Percentiles rank a stretch among this genome's conserved stretches.
phyloP scores from a whole-genome alignment of 2,888 invertebrate genomes.

The Amphipyra berbera region DNA sequence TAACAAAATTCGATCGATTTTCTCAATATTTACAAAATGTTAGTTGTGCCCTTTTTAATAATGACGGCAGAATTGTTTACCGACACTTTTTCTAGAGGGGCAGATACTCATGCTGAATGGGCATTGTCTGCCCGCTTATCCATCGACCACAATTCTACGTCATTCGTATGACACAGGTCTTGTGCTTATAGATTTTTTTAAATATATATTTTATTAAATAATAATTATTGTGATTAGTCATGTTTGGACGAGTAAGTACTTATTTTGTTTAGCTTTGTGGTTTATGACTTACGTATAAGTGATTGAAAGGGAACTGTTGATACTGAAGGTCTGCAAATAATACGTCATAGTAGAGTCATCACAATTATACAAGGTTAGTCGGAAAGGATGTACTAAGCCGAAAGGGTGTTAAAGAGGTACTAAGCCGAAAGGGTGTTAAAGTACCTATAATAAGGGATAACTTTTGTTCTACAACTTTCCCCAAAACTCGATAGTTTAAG shows the following conservation, averaged over 20 bases:
- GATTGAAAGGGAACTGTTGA: slow-evolving; percentile 2
- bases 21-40: no score
- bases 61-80: no score
- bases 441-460: no score
- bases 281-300: slow-evolving; percentile 6
- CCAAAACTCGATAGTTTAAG: no score
- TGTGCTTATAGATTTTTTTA: neutral
- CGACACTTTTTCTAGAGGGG: neutral
- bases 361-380: no score
- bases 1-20: no score
- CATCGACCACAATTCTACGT: slow-evolving; percentile 28
- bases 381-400: no score
- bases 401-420: no score
- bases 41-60: no score
- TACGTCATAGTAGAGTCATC: slow-evolving; percentile 29
- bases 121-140: slow-evolving; percentile 29
- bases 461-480: no score
- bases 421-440: no score
- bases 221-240: slow-evolving; percentile 39
- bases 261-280: slow-evolving; percentile 33
- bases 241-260: neutral
- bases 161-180: slow-evolving; percentile 36
- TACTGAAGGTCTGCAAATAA: neutral
- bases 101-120: slow-evolving; percentile 25
- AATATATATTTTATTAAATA: slow-evolving; percentile 21